These are phyloP conservation scores for Chloropsis hardwickii DNA, from an alignment of 2,113 vertebrate species.

Conservation along the genomic window DNA sequence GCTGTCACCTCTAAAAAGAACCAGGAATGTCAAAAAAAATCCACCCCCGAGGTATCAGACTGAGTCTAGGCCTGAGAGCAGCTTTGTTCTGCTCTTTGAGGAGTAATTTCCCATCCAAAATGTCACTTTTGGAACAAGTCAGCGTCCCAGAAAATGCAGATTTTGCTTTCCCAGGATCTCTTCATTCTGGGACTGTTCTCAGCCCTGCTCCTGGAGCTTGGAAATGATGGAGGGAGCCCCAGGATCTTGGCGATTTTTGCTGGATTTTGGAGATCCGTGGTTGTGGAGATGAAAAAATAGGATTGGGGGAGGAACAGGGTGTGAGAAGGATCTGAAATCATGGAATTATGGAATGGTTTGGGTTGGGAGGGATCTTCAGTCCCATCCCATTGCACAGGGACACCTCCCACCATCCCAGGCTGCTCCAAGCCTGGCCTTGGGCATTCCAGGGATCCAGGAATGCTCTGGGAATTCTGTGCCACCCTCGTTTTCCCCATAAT, in stretches of 20 bases:
- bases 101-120: background rate
- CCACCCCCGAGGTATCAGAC: background rate
- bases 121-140: background rate
- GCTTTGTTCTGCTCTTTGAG: background rate
- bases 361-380: background rate
- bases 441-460: background rate
- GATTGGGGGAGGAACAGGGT: background rate
- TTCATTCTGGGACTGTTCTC: rapidly evolving
- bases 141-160: rapidly evolving
- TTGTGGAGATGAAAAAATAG: background rate
- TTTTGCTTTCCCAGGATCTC: background rate
- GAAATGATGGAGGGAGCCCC: background rate
- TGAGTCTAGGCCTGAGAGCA: background rate
- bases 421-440: background rate
- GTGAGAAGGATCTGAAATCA: background rate
- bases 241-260: rapidly evolving
- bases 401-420: rapidly evolving
- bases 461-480: background rate
- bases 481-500: background rate
- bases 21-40: background rate
- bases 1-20: background rate
- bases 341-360: background rate
- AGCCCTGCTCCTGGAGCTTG: background rate
- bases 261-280: rapidly evolving
- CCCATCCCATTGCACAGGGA: background rate